Evolutionary conservation across 2,797 vertebrate genomes (phyloP).

Genomic region (Myripristis murdjan): DNA sequence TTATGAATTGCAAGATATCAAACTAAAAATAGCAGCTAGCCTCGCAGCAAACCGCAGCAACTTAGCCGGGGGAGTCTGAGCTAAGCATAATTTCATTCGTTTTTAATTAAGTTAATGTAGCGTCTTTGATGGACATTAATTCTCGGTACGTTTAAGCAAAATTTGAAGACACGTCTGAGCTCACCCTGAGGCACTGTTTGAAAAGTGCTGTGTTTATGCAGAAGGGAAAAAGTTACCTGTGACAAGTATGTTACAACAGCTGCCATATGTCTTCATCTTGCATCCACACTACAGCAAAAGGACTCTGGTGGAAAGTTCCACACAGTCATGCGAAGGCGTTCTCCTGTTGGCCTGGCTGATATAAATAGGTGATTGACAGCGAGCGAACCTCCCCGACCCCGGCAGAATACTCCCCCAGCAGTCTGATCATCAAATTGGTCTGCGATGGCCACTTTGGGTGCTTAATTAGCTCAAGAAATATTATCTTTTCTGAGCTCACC

Average conservation of each 20-base stretch:
- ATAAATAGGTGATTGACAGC: slow-evolving; percentile 19
- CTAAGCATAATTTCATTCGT: not conserved
- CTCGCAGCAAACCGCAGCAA: slow-evolving; percentile 6
- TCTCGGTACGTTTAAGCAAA: slow-evolving; percentile 4
- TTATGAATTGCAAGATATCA: slow-evolving; percentile 9
- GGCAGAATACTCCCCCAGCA: slow-evolving; percentile 1
- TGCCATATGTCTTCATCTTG: not conserved
- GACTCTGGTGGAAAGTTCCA: slow-evolving; percentile 6
- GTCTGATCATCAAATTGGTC: slow-evolving; percentile 38
- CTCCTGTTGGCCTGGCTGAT: slow-evolving; percentile 13
- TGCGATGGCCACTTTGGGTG: slow-evolving; percentile 34
- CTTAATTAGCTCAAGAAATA: slow-evolving; percentile 40
- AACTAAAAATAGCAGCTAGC: not conserved
- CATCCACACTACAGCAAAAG: not conserved
- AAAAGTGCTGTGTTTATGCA: not conserved
- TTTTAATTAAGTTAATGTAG: slow-evolving; percentile 10
- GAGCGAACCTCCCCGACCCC: slow-evolving; percentile 38
- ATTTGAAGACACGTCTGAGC: not conserved
- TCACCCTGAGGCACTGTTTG: not conserved
- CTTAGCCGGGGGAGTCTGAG: not conserved
- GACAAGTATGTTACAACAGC: not conserved
- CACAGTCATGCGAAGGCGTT: not conserved
- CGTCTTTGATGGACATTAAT: not conserved
- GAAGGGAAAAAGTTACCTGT: not conserved
- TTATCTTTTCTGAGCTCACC: slow-evolving; percentile 11